phyloP scores from a whole-genome alignment of 30 jellyfish, hydroid and myxozoan species.

The Haliclystus octoradiatus region DNA sequence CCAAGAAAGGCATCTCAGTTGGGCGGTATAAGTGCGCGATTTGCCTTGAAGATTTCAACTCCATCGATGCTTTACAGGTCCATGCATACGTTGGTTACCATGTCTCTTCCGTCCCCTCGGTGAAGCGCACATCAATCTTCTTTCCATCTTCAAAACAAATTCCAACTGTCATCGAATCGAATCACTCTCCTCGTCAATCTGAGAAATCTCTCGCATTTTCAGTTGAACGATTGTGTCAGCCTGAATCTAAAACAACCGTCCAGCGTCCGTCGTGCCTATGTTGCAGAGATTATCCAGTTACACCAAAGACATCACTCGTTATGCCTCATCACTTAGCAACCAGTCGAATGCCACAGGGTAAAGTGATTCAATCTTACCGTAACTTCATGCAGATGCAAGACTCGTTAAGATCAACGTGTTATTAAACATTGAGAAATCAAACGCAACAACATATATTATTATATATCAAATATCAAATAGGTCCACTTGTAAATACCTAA shows the following conservation, averaged over 20 bases:
- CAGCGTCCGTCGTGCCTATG: not conserved
- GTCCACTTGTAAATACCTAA: too few species aligned
- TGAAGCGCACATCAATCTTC: not conserved
- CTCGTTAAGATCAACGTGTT: not conserved
- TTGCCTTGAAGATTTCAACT: slow-evolving; percentile 36
- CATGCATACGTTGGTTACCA: slow-evolving; percentile 12
- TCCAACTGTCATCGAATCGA: not conserved
- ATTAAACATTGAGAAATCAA: not conserved
- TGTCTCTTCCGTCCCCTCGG: not conserved
- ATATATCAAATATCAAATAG: too few species aligned
- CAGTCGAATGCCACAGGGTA: not conserved
- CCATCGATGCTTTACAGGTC: slow-evolving; percentile 34
- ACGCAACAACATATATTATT: too few species aligned
- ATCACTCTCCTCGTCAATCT: slow-evolving; percentile 8
- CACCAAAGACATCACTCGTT: not conserved
- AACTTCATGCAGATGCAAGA: not conserved
- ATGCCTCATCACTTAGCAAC: not conserved
- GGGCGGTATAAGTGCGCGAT: slow-evolving; percentile 66
- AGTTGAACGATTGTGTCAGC: slow-evolving; percentile 31
- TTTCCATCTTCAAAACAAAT: not conserved
- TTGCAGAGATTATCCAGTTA: not conserved
- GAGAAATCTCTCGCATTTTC: slow-evolving; percentile 52
- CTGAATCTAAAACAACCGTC: not conserved
- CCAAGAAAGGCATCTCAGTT: slow-evolving; percentile 51
- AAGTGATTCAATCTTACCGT: not conserved